phyloP scores from a whole-genome alignment of 2,888 invertebrate species.

The Tubiluchus corallicola region DNA sequence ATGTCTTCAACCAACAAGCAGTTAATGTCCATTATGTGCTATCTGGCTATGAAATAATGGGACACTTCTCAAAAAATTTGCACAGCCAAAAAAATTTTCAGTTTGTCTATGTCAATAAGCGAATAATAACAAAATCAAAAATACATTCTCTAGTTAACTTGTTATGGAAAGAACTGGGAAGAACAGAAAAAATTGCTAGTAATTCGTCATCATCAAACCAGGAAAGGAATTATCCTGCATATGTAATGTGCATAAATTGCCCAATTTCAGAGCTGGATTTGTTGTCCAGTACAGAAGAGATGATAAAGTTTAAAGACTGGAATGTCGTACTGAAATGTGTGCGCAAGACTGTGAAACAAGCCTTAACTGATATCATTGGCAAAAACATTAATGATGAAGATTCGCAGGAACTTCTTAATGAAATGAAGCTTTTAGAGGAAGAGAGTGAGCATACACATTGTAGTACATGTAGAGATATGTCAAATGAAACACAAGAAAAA shows the following conservation, averaged over 20 bases:
- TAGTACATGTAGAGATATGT: too few relatives aligned
- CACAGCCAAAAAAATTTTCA: slow-evolving; percentile 34
- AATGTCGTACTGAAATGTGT: slow-evolving; percentile 29
- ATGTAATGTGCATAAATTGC: slow-evolving; percentile 37
- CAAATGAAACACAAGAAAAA: too few relatives aligned
- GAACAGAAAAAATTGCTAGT: slow-evolving; percentile 7
- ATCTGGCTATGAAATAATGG: slow-evolving; percentile 36
- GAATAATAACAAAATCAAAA: slow-evolving; percentile 36
- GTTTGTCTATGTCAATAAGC: slow-evolving; percentile 46
- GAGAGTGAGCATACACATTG: too few relatives aligned
- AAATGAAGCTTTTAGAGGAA: too few relatives aligned
- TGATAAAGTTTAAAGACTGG: slow-evolving; percentile 39
- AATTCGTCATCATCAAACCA: slow-evolving; percentile 19
- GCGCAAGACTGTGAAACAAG: slow-evolving; percentile 24
- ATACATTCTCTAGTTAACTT: slow-evolving; percentile 32
- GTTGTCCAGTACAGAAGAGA: slow-evolving; percentile 34
- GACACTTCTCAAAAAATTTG: slow-evolving; percentile 37
- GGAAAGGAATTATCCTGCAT: slow-evolving; percentile 30
- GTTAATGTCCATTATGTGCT: slow-evolving; percentile 28
- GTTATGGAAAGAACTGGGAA: too few relatives aligned
- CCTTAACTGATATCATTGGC: too few relatives aligned
- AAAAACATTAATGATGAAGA: slow-evolving; percentile 1
- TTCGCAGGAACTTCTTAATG: too few relatives aligned
- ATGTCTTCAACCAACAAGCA: slow-evolving; percentile 27
- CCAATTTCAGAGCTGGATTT: slow-evolving; percentile 35